Percentiles rank a stretch among this genome's conserved stretches.
phyloP scores from a whole-genome alignment of 1,140 invertebrate genomes.

The Centruroides vittatus region DNA sequence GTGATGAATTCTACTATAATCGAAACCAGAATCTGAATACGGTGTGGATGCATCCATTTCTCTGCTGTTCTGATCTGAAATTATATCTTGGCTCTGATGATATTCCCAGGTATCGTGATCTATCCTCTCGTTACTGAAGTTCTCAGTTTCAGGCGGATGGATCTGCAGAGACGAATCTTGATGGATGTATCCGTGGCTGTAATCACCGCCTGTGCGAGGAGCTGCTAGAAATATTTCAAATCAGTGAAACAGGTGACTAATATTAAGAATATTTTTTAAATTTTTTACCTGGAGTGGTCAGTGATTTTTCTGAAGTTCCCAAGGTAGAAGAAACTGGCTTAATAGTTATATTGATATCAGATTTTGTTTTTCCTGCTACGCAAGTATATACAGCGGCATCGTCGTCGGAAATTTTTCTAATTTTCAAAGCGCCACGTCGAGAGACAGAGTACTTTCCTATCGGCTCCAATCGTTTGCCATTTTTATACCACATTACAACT shows the following conservation, averaged over 20 bases:
- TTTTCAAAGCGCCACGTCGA: constrained; percentile 68
- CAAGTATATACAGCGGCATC: constrained; percentile 73
- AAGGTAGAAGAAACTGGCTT: too few species aligned
- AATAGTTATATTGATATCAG: constrained; percentile 17
- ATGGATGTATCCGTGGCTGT: too few species aligned
- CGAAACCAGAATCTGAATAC: neutral
- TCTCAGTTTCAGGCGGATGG: too few species aligned
- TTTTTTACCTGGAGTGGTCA: too few species aligned
- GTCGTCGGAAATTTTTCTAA: constrained; percentile 53
- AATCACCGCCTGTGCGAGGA: too few species aligned
- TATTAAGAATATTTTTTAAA: constrained; percentile 18
- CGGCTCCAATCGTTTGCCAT: constrained; percentile 5
- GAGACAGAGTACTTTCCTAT: constrained; percentile 52
- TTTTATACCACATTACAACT: constrained; percentile 11
- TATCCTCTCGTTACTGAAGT: too few species aligned
- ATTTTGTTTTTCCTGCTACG: constrained; percentile 28
- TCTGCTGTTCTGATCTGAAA: neutral
- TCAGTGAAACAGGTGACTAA: too few species aligned
- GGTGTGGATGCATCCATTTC: neutral
- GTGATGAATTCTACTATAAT: neutral
- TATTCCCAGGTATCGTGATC: too few species aligned
- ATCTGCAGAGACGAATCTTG: too few species aligned
- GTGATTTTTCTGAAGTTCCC: too few species aligned
- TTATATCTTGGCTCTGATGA: too few species aligned
- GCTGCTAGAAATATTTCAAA: too few species aligned